phyloP scores from a whole-genome alignment of 2,797 vertebrate species.

The Chanos chanos region DNA sequence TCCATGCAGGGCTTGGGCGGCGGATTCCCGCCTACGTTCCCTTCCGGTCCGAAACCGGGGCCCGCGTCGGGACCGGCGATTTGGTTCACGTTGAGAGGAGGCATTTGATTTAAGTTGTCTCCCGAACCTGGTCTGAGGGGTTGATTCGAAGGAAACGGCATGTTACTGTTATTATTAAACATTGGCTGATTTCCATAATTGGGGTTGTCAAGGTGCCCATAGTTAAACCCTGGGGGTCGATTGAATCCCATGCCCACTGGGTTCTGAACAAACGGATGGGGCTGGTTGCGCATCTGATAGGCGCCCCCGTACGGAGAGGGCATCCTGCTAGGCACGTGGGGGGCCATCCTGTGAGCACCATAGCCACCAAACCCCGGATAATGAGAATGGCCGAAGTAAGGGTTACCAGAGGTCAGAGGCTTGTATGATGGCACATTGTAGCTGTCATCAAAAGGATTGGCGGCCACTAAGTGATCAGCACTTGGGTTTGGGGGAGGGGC shows the following conservation, averaged over 20 bases:
- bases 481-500: constrained; percentile 79
- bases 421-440: constrained; percentile 74
- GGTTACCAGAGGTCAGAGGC: constrained; percentile 64
- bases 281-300: constrained; percentile 72
- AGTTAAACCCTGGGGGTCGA: constrained; percentile 68
- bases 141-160: constrained; percentile 62
- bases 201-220: constrained; percentile 67
- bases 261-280: constrained; percentile 72
- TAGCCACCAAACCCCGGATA: constrained; percentile 72
- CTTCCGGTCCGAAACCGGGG: constrained; percentile 63
- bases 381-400: constrained; percentile 65
- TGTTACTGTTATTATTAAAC: constrained; percentile 61
- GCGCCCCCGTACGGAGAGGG: constrained; percentile 65
- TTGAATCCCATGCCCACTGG: constrained; percentile 69
- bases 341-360: constrained; percentile 72
- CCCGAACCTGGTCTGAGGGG: constrained; percentile 69
- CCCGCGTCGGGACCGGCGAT: constrained; percentile 62
- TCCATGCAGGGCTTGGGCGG: constrained; percentile 49
- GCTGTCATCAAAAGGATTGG: constrained; percentile 84
- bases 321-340: constrained; percentile 70
- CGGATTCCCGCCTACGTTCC: constrained; percentile 60
- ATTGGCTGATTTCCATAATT: constrained; percentile 65
- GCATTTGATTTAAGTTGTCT: constrained; percentile 68
- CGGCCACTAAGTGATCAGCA: constrained; percentile 79
- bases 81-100: constrained; percentile 58